These are phyloP conservation scores for Sinhomidia bicolor DNA, from an alignment of 2,888 invertebrate species.

Conservation along the genomic window DNA sequence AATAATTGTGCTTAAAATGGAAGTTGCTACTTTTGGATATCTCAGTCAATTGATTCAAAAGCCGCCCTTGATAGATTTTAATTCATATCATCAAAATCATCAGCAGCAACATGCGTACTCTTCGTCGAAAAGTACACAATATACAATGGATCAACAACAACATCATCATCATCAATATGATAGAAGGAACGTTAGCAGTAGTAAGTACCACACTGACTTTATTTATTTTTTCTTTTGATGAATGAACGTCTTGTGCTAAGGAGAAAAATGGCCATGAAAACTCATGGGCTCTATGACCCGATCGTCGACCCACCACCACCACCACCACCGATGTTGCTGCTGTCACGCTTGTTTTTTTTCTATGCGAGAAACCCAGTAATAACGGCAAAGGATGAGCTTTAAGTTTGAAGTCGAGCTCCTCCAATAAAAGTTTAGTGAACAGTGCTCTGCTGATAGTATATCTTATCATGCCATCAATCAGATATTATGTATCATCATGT, in stretches of 20 bases:
- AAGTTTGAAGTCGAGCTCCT: too few relatives aligned
- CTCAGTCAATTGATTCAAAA: constrained; percentile 61
- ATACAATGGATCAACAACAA: constrained; percentile 12
- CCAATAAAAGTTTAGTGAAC: background rate
- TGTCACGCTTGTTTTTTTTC: too few relatives aligned
- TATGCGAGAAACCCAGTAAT: too few relatives aligned
- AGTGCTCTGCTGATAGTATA: background rate
- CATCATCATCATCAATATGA: too few relatives aligned
- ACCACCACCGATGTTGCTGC: background rate
- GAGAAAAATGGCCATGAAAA: background rate
- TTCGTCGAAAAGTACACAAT: background rate
- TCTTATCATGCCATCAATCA: constrained; percentile 21
- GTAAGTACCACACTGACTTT: constrained; percentile 1
- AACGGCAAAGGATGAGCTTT: too few relatives aligned
- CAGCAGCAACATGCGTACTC: background rate
- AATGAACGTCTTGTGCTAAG: background rate
- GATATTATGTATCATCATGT: constrained; percentile 29
- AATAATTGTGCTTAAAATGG: constrained; percentile 27
- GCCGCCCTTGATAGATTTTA: constrained; percentile 39
- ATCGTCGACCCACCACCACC: background rate
- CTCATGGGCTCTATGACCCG: background rate
- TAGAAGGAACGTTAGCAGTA: background rate
- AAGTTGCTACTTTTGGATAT: constrained; percentile 62
- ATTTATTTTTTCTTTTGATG: background rate
- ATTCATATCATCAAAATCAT: background rate